Evolutionary conservation across 2,888 invertebrate species (phyloP).

Genomic region (Zele albiditarsus): DNA sequence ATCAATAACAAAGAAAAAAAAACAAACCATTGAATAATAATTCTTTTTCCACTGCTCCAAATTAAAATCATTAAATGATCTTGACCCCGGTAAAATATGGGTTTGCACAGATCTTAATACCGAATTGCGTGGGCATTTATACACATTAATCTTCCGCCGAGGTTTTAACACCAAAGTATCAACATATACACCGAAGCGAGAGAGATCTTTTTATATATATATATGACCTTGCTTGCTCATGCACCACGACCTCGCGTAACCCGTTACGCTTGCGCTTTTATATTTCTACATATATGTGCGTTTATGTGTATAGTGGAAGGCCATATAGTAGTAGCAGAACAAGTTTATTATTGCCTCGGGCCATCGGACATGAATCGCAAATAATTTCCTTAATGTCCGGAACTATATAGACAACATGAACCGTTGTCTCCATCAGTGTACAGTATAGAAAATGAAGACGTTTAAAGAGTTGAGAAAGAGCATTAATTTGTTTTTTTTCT

Average conservation of each 20-base stretch:
- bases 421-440: neutral
- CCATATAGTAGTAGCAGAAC: slow-evolving; percentile 59
- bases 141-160: slow-evolving; percentile 22
- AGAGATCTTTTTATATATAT: slow-evolving; percentile 23
- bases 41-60: neutral
- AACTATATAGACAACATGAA: neutral
- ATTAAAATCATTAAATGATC: slow-evolving; percentile 33
- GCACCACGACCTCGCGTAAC: slow-evolving; percentile 49
- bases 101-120: slow-evolving; percentile 50
- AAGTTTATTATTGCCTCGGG: slow-evolving; percentile 60
- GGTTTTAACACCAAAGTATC: slow-evolving; percentile 19
- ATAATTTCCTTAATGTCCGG: slow-evolving; percentile 56
- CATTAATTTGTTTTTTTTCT: neutral
- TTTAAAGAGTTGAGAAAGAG: neutral
- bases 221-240: slow-evolving; percentile 42
- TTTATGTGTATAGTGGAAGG: slow-evolving; percentile 55
- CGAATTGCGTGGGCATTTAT: slow-evolving; percentile 39
- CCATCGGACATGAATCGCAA: slow-evolving; percentile 54
- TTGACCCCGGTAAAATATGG: slow-evolving; percentile 45
- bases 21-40: no score
- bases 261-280: slow-evolving; percentile 44
- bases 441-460: neutral
- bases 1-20: no score
- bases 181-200: slow-evolving; percentile 33
- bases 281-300: slow-evolving; percentile 12